Percentiles rank a stretch among this genome's conserved stretches.
Evolutionary conservation across 2,113 vertebrate genomes (phyloP).

Genomic region (Gymnorhina tibicen): DNA sequence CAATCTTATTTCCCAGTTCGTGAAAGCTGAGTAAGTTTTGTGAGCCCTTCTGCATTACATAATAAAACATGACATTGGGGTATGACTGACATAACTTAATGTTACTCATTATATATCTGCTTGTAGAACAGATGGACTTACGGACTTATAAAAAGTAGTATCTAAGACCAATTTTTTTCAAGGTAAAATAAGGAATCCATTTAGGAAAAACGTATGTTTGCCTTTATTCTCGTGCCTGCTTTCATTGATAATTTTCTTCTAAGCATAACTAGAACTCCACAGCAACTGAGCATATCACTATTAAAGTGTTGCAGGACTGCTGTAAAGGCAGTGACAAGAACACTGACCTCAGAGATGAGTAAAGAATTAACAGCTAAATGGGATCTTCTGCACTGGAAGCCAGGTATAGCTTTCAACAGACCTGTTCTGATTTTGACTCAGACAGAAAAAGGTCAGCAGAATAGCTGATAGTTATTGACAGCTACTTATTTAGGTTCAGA

Average conservation of each 20-base stretch:
- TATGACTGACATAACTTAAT: neutral
- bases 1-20: neutral
- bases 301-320: neutral
- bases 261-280: neutral
- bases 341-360: neutral
- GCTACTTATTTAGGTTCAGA: slow-evolving; percentile 4
- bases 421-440: neutral
- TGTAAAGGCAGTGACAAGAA: neutral
- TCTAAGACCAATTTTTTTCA: neutral
- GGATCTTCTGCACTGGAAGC: neutral
- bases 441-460: neutral
- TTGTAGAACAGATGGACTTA: neutral
- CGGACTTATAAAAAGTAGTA: rapidly evolving
- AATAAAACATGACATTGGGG: neutral
- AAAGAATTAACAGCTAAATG: neutral
- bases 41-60: neutral
- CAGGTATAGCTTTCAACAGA: neutral
- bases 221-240: neutral
- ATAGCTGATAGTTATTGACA: neutral
- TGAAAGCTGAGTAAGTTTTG: neutral
- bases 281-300: neutral
- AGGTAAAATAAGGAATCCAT: neutral
- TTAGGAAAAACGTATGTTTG: neutral
- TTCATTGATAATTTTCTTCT: neutral
- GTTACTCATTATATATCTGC: neutral